Percentiles rank a stretch among this genome's conserved stretches.
Evolutionary conservation across 2,888 invertebrate species (phyloP).

Genomic region (Junonia oenone): DNA sequence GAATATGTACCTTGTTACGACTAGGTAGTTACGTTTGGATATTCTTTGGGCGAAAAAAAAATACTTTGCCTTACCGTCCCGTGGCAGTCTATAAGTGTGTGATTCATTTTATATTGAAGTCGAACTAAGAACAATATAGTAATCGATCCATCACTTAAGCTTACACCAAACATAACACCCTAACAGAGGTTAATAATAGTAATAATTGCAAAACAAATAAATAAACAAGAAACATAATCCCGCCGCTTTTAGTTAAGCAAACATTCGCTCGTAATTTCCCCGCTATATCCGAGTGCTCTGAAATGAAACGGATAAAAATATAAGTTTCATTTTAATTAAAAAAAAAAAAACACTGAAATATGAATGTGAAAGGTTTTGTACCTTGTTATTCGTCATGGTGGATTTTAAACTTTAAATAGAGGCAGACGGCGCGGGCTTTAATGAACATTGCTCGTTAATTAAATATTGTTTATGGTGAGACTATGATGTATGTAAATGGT

Average conservation of each 20-base stretch:
- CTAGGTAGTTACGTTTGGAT: too few species aligned
- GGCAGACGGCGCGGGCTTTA: neutral
- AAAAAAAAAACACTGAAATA: conserved; percentile 5
- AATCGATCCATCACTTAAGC: too few species aligned
- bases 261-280: conserved; percentile 6
- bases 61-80: too few species aligned
- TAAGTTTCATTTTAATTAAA: conserved; percentile 15
- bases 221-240: neutral
- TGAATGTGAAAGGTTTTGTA: neutral
- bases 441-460: neutral
- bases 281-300: conserved; percentile 8
- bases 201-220: neutral
- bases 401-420: neutral
- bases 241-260: conserved; percentile 18
- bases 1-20: too few species aligned
- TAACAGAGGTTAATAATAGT: neutral
- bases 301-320: conserved; percentile 11
- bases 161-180: too few species aligned
- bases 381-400: neutral
- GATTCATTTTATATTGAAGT: too few species aligned
- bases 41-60: too few species aligned
- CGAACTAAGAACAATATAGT: too few species aligned
- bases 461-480: neutral
- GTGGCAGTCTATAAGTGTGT: too few species aligned
- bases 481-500: neutral